phyloP scores from a whole-genome alignment of 2,888 invertebrate species.

The Archips crataeganus region DNA sequence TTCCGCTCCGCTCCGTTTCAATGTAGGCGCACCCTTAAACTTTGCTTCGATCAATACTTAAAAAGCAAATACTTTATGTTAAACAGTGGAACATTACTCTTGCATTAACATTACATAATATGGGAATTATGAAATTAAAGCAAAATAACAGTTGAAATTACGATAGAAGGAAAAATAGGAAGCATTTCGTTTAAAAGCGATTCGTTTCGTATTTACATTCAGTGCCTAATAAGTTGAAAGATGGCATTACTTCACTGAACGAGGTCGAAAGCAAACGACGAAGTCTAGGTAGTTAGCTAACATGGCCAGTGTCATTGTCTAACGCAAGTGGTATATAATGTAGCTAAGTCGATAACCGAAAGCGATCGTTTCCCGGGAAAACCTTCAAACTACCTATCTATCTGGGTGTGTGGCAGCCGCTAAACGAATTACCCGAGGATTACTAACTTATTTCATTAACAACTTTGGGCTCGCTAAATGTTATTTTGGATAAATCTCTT shows the following conservation, averaged over 20 bases:
- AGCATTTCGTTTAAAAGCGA: background rate
- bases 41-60: no score
- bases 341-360: conserved; percentile 20
- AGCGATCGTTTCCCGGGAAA: conserved; percentile 46
- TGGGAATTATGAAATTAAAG: background rate
- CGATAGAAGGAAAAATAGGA: background rate
- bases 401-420: conserved; percentile 62
- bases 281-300: background rate
- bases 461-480: conserved; percentile 71
- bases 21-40: no score
- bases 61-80: background rate
- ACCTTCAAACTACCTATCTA: conserved; percentile 61
- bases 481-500: conserved; percentile 74
- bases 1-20: no score
- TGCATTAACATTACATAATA: background rate
- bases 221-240: background rate
- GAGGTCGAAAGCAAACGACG: background rate
- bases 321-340: conserved; percentile 3
- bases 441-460: conserved; percentile 80
- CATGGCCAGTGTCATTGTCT: conserved; percentile 14
- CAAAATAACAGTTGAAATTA: background rate
- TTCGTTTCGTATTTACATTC: background rate
- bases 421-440: conserved; percentile 77
- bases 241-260: background rate
- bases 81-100: background rate